Base-by-base conservation (phyloP, 1,140 invertebrate species). In the Pseudomyrmex flavicornis region DNA sequence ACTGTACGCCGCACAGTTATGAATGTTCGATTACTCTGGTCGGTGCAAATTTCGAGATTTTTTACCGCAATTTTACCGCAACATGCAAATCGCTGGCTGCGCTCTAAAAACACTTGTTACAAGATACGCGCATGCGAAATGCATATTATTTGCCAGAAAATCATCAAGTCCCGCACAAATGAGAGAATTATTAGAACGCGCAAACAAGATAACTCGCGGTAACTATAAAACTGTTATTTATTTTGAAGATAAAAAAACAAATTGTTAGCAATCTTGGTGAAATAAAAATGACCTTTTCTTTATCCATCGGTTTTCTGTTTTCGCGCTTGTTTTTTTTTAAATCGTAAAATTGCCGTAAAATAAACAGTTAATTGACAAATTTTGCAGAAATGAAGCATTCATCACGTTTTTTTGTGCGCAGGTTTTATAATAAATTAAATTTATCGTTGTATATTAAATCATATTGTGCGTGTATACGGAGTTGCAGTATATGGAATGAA, bases 11-110 rank as follows among this genome's bases (percentile, higher is more conserved):
- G 68, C 68, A 69, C 17, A 13, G 20, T 72, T 26, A 26, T 26
- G 58, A 79, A 68, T 35, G 35, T 35, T 72, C 44, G 59, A 72
- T 80, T 56, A 61, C 61, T 72, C 46, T n/a, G n/a, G 15, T n/a
- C 22, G 59, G 12, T 44, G 44, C 35, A 4, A 69, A 79, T 79
- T 58, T 77, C 35, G 75, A 9, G 54, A 69, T 70, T 79, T 79
- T 69, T 54, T 46, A 17, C 17, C 12, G 17, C 46, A 20, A 13
- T 69, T 35, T 15, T 54, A 20, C 44, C 72, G 54, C 59, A 80
- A 48, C 66, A 72, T 80, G 54, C 54, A 80, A 80, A 70, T 80
- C n/a, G n/a, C 20, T 0, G 61, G 48, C 44, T 26, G 54, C 15
- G 1, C 10, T 79, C 35, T 35, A 35, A 35, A 48, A 79, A 48